Percentiles rank a stretch among this genome's conserved stretches.
phyloP scores from a whole-genome alignment of 2,113 vertebrate genomes.

The Clarias magur region DNA sequence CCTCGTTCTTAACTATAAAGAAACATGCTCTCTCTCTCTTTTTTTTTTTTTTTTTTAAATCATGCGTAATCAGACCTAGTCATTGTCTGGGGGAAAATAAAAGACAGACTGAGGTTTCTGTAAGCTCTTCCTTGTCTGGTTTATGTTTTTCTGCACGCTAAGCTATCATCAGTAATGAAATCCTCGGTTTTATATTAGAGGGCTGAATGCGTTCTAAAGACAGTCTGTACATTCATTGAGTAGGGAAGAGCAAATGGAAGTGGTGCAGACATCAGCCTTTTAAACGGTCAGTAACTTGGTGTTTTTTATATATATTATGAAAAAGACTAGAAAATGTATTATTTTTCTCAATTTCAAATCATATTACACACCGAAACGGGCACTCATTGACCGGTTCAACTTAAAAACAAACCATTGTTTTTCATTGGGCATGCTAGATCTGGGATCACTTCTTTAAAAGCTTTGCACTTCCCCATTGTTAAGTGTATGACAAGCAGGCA shows the following conservation, averaged over 20 bases:
- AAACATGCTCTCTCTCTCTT: neutral
- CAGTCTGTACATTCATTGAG: neutral
- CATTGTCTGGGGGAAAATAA: slow-evolving; percentile 20
- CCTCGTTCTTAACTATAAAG: neutral
- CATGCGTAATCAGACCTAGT: neutral
- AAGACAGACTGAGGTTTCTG: neutral
- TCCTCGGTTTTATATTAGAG: neutral
- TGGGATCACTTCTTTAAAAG: neutral
- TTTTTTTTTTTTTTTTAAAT: neutral
- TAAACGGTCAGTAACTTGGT: neutral
- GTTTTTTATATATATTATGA: neutral
- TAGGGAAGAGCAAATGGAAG: neutral
- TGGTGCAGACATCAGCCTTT: neutral
- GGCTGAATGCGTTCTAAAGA: neutral
- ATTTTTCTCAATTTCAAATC: neutral
- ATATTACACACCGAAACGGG: neutral
- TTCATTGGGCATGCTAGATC: neutral
- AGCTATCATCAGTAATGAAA: slow-evolving; percentile 12
- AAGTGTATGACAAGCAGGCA: neutral
- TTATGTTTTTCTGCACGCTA: slow-evolving; percentile 11
- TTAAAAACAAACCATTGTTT: neutral
- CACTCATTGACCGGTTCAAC: neutral
- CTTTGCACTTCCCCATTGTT: neutral
- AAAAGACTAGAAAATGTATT: neutral
- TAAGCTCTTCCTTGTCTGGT: slow-evolving; percentile 5